phyloP scores from a whole-genome alignment of 2,113 vertebrate species.

The Pagrus major region DNA sequence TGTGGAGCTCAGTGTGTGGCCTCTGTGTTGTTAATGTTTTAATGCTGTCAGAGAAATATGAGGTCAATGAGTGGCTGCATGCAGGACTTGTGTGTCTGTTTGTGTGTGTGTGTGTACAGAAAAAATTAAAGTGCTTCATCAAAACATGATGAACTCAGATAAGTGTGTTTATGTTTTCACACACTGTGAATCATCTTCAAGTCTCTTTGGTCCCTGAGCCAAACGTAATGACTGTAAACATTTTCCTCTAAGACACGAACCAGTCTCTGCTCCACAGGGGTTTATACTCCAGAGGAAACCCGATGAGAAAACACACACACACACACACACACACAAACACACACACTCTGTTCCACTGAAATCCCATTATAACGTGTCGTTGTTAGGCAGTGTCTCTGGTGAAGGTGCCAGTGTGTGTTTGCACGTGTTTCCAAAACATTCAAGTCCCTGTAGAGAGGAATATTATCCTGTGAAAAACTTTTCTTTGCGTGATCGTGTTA shows the following conservation, averaged over 20 bases:
- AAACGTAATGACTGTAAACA: conserved; percentile 52
- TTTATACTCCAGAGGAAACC: conserved; percentile 30
- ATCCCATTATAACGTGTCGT: neutral
- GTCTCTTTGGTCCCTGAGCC: conserved; percentile 12
- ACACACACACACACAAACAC: conserved; percentile 14
- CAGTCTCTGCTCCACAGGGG: conserved; percentile 25
- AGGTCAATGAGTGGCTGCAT: neutral
- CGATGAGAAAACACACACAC: neutral
- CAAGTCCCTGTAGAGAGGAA: neutral
- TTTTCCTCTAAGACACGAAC: conserved; percentile 37
- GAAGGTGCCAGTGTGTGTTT: conserved; percentile 7
- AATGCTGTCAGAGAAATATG: neutral
- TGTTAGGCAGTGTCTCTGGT: neutral
- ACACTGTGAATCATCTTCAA: conserved; percentile 22
- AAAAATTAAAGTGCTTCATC: neutral
- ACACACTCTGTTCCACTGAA: neutral
- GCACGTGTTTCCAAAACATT: neutral
- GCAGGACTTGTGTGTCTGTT: neutral
- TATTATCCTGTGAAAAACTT: neutral
- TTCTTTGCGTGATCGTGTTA: too few relatives aligned
- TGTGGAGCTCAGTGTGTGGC: neutral
- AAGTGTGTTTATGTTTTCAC: conserved; percentile 39
- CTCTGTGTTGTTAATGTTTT: neutral
- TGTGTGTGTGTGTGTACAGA: neutral
- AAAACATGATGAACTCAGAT: neutral